Conservation (phyloP, 2,888 invertebrate species). For the Charanyca ferruginea region DNA sequence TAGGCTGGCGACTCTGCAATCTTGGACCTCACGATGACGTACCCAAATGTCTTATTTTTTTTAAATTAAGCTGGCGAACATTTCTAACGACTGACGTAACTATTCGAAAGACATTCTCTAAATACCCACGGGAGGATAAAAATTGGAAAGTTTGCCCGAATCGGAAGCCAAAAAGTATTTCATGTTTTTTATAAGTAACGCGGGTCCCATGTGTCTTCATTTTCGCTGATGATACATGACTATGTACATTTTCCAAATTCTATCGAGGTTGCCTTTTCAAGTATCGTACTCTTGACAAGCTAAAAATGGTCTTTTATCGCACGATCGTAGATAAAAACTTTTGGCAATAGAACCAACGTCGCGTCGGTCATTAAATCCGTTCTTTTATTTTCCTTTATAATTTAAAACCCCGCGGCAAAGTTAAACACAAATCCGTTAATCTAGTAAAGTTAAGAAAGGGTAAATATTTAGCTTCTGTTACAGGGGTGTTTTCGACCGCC, state of each 20-base stretch:
- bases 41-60: slow-evolving; percentile 17
- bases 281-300: slow-evolving; percentile 2
- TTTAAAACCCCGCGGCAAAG: slow-evolving; percentile 33
- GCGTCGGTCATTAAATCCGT: slow-evolving; percentile 12
- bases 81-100: slow-evolving; percentile 3
- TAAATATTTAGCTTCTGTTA: slow-evolving; percentile 70
- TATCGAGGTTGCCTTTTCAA: slow-evolving; percentile 21
- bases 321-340: background rate
- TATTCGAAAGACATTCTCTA: slow-evolving; percentile 27
- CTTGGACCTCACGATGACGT: background rate
- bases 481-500: slow-evolving; percentile 96
- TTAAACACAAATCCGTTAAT: slow-evolving; percentile 51
- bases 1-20: background rate
- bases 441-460: slow-evolving; percentile 49
- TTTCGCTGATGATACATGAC: slow-evolving; percentile 23
- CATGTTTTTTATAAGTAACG: slow-evolving; percentile 22
- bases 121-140: slow-evolving; percentile 20
- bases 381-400: slow-evolving; percentile 36
- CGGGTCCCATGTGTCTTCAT: slow-evolving; percentile 21
- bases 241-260: slow-evolving; percentile 18
- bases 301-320: slow-evolving; percentile 1
- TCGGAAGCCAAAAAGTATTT: slow-evolving; percentile 30
- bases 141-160: slow-evolving; percentile 34
- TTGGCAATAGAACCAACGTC: slow-evolving; percentile 2
- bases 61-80: slow-evolving; percentile 11